Conservation (phyloP, 2,888 invertebrate species). For the Noctua pronuba region DNA sequence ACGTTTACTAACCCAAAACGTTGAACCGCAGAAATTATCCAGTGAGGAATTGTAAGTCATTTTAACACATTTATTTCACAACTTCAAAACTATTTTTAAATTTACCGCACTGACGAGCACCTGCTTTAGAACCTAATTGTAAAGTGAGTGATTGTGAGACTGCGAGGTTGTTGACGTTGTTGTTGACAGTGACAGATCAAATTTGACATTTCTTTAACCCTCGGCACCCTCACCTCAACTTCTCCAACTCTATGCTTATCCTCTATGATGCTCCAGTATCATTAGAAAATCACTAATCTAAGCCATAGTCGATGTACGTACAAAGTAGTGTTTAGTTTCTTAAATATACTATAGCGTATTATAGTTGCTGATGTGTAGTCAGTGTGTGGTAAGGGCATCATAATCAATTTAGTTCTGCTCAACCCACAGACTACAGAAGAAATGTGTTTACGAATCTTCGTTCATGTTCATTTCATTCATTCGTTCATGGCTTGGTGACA, state of each 20-base stretch:
- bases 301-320: too few relatives aligned
- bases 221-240: neutral
- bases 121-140: neutral
- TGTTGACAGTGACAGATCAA: neutral
- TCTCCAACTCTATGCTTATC: neutral
- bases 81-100: conserved; percentile 39
- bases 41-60: conserved; percentile 85
- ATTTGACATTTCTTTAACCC: conserved; percentile 3
- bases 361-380: neutral
- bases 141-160: conserved; percentile 11
- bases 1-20: conserved; percentile 93
- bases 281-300: too few relatives aligned
- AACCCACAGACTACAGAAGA: conserved; percentile 9
- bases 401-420: neutral
- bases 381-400: neutral
- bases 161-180: neutral
- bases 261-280: neutral
- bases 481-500: conserved; percentile 29
- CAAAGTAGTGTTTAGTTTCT: too few relatives aligned
- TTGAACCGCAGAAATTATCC: conserved; percentile 94
- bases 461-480: neutral
- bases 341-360: too few relatives aligned
- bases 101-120: conserved; percentile 56
- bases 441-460: neutral
- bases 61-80: conserved; percentile 2